Percentiles rank a stretch among this genome's conserved stretches.
phyloP scores from a whole-genome alignment of 23 tunicate genomes.

The Corella eumyota region DNA sequence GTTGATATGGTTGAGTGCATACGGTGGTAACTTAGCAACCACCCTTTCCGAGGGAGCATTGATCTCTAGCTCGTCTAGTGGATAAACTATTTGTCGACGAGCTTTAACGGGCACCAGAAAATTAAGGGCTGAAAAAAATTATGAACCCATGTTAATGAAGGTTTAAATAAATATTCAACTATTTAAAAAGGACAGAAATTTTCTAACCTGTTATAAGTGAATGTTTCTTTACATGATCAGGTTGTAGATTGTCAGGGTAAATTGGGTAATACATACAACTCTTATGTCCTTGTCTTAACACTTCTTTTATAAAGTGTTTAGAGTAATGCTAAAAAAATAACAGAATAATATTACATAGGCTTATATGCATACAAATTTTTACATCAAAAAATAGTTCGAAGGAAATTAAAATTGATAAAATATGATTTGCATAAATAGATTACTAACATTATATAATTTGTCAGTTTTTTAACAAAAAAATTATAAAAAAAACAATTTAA shows the following conservation, averaged over 20 bases:
- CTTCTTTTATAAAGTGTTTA: constrained; percentile 81
- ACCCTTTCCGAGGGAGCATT: constrained; percentile 81
- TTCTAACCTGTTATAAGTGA: constrained; percentile 65
- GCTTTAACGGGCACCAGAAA: constrained; percentile 89
- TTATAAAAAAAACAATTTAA: too few relatives aligned
- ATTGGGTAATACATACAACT: constrained; percentile 80
- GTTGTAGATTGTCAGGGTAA: constrained; percentile 16
- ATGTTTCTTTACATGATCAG: constrained; percentile 18
- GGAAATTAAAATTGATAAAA: too few relatives aligned
- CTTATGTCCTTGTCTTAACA: constrained; percentile 68
- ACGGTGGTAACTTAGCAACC: constrained; percentile 22
- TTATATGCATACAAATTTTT: too few relatives aligned
- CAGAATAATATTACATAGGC: neutral
- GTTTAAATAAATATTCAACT: neutral
- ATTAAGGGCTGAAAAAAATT: constrained; percentile 37
- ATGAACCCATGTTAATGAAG: neutral
- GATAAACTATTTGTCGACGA: constrained; percentile 72
- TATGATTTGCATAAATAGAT: too few relatives aligned
- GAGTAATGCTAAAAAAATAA: constrained; percentile 59
- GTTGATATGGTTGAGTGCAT: constrained; percentile 85
- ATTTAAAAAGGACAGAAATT: neutral
- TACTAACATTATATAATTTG: too few relatives aligned
- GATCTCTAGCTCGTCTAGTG: constrained; percentile 43
- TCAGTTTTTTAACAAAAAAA: too few relatives aligned
- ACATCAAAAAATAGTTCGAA: too few relatives aligned